phyloP scores from a whole-genome alignment of 2,113 vertebrate species.

The Chionomys nivalis region DNA sequence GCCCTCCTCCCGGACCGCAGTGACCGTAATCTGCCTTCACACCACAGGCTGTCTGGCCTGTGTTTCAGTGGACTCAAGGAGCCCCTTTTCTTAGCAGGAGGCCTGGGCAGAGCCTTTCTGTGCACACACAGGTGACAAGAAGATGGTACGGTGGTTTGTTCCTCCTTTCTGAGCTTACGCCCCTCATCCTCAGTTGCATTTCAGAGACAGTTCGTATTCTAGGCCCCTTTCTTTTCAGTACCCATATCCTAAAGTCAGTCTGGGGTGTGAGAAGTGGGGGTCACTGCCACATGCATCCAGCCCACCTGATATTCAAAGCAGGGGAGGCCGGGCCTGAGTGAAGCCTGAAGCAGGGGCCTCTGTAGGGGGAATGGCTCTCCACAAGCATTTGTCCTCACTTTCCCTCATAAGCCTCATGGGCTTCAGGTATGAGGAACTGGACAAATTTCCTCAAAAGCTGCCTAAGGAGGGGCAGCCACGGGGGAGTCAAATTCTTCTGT shows the following conservation, averaged over 20 bases:
- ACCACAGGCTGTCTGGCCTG: not conserved
- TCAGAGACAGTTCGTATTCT: not conserved
- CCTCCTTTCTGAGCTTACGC: not conserved
- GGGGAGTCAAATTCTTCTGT: not conserved
- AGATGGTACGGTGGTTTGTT: not conserved
- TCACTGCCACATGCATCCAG: not conserved
- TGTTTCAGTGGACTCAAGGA: not conserved
- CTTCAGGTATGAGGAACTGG: not conserved
- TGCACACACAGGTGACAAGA: not conserved
- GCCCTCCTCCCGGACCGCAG: no score
- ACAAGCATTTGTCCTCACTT: accelerated
- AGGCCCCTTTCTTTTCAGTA: not conserved
- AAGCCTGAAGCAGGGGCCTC: not conserved
- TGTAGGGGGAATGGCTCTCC: not conserved
- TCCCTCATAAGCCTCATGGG: not conserved
- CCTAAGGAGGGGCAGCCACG: not conserved
- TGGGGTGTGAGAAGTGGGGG: not conserved
- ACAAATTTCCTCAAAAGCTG: not conserved
- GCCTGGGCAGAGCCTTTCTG: not conserved
- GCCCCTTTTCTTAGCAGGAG: not conserved
- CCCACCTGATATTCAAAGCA: not conserved
- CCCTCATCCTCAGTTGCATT: not conserved
- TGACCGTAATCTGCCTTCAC: not conserved
- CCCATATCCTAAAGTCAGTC: not conserved
- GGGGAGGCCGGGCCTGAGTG: not conserved